phyloP scores from a whole-genome alignment of 2,113 vertebrate genomes.

The Donacobius atricapilla region DNA sequence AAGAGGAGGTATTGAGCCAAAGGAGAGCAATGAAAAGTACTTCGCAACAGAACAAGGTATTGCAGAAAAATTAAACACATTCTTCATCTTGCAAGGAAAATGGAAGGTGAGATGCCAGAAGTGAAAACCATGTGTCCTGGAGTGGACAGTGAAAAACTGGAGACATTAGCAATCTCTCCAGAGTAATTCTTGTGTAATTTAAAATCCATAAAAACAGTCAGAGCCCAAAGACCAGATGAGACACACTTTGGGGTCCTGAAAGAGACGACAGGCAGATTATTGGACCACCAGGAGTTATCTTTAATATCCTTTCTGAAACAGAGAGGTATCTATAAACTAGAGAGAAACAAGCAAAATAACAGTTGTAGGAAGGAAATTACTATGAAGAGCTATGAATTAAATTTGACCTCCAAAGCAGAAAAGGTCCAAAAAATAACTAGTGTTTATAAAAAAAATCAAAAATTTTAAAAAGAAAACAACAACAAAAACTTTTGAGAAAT shows the following conservation, averaged over 20 bases:
- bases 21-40: not conserved
- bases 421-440: not conserved
- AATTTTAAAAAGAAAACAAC: not conserved
- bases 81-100: not conserved
- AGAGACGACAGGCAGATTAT: not conserved
- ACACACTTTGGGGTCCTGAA: not conserved
- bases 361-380: not conserved
- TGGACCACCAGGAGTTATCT: not conserved
- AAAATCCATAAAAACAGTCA: constrained; percentile 36
- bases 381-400: not conserved
- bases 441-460: not conserved
- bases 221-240: not conserved
- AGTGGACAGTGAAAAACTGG: not conserved
- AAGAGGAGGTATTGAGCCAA: not conserved
- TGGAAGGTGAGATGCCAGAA: not conserved
- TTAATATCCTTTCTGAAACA: not conserved
- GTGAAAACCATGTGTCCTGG: not conserved
- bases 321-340: not conserved
- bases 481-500: not conserved
- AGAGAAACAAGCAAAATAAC: not conserved
- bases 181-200: constrained; percentile 4
- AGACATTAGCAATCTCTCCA: constrained; percentile 1
- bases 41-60: not conserved
- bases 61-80: not conserved
- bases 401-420: not conserved